Evolutionary conservation across 1,140 invertebrate species (phyloP).

Genomic region (Nylanderia fulva): DNA sequence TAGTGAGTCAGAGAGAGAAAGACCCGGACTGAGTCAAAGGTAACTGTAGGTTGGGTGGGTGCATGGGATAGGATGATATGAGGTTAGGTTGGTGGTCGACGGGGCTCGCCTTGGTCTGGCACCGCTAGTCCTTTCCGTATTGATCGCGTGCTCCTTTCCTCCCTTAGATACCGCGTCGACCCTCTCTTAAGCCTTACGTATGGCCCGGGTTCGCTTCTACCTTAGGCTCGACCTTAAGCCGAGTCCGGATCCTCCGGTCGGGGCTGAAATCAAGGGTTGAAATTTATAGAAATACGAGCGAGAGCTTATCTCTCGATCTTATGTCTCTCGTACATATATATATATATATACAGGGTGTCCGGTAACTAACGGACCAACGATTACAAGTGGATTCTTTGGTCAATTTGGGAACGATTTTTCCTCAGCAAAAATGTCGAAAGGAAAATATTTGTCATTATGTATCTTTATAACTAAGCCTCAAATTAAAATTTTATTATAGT

Average conservation of each 20-base stretch:
- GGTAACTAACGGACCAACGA: no score
- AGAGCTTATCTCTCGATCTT: neutral
- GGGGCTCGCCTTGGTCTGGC: conserved; percentile 84
- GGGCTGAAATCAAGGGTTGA: conserved; percentile 25
- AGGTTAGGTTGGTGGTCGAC: conserved; percentile 82
- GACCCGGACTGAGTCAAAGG: conserved; percentile 74
- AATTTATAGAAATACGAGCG: conserved; percentile 11
- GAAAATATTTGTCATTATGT: no score
- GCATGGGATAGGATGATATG: conserved; percentile 78
- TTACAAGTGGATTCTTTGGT: no score
- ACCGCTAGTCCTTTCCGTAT: conserved; percentile 84
- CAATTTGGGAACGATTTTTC: no score
- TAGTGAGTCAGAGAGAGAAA: conserved; percentile 66
- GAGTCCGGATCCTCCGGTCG: conserved; percentile 30
- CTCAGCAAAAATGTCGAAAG: no score
- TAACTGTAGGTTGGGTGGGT: conserved; percentile 78
- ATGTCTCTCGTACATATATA: neutral
- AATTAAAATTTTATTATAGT: no score
- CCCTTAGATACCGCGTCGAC: conserved; percentile 82
- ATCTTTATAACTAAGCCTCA: no score
- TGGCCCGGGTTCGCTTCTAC: conserved; percentile 66
- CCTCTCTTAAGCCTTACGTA: conserved; percentile 78
- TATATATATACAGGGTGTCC: no score
- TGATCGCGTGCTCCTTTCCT: conserved; percentile 84
- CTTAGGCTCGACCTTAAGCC: conserved; percentile 59